Conservation (phyloP, 2,888 invertebrate genomes). For the Lasius fuliginosus region DNA sequence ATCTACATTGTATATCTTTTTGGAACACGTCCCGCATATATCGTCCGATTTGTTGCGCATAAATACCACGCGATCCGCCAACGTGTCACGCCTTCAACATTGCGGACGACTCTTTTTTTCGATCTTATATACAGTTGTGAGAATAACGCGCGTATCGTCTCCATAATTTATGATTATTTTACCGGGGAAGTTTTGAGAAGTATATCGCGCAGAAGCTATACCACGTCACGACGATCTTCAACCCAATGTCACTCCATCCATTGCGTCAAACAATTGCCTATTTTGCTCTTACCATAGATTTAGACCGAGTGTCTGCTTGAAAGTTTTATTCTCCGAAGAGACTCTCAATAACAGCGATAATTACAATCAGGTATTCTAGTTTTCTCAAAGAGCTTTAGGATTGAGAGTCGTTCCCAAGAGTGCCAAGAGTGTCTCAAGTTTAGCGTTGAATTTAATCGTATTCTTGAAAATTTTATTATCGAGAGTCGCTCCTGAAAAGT, state of each 20-base stretch:
- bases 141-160: constrained; percentile 2
- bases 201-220: constrained; percentile 28
- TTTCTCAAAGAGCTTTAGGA: background rate
- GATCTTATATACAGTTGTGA: constrained; percentile 33
- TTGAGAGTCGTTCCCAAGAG: background rate
- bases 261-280: background rate
- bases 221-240: constrained; percentile 2
- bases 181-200: constrained; percentile 31
- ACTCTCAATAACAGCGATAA: background rate
- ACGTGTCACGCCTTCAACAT: constrained; percentile 13
- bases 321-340: constrained; percentile 4
- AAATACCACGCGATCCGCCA: background rate
- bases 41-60: constrained; percentile 24
- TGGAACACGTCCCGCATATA: constrained; percentile 2
- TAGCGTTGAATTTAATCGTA: background rate
- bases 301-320: constrained; percentile 37
- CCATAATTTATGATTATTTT: constrained; percentile 20
- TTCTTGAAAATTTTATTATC: background rate
- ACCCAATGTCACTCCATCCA: constrained; percentile 7
- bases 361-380: background rate
- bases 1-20: background rate
- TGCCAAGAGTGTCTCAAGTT: background rate
- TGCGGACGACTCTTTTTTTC: background rate
- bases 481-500: constrained; percentile 5
- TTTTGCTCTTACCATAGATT: constrained; percentile 20